A percentile compares a stretch with the other conserved stretches of the same genome.
Evolutionary conservation across 2,113 vertebrate species (phyloP).

Genomic region (Micronycteris hirsuta): DNA sequence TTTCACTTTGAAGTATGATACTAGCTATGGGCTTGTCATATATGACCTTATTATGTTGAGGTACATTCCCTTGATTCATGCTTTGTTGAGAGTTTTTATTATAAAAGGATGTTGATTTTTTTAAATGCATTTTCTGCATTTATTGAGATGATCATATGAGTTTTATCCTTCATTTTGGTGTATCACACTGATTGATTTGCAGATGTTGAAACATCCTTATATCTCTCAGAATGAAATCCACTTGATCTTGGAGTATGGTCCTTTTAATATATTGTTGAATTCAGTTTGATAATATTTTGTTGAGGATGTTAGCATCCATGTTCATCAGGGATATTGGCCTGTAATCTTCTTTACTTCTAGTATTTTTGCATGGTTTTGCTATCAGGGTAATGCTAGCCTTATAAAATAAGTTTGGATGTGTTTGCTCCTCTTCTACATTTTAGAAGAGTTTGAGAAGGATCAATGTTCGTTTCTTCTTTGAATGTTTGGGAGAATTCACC

Average conservation of each 20-base stretch:
- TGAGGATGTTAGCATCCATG: too few relatives aligned
- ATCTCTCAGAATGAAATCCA: not conserved
- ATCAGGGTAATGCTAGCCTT: not conserved
- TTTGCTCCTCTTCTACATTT: not conserved
- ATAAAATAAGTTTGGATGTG: not conserved
- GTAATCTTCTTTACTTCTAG: not conserved
- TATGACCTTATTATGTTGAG: not conserved
- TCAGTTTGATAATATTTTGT: too few relatives aligned
- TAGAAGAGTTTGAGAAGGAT: not conserved
- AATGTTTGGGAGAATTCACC: not conserved
- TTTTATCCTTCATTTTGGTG: not conserved
- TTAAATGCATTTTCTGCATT: not conserved
- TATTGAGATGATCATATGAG: not conserved
- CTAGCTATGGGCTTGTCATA: not conserved
- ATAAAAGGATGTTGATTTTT: not conserved
- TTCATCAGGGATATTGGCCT: not conserved
- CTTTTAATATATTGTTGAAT: not conserved
- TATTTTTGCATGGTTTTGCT: not conserved
- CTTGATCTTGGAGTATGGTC: not conserved
- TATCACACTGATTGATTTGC: not conserved
- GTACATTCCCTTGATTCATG: not conserved
- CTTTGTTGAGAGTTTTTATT: not conserved
- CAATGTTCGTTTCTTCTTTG: not conserved
- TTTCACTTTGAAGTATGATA: not conserved
- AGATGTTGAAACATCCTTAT: not conserved